Base-by-base conservation (phyloP, 2,888 invertebrate genomes). In the Andrena minutula region DNA sequence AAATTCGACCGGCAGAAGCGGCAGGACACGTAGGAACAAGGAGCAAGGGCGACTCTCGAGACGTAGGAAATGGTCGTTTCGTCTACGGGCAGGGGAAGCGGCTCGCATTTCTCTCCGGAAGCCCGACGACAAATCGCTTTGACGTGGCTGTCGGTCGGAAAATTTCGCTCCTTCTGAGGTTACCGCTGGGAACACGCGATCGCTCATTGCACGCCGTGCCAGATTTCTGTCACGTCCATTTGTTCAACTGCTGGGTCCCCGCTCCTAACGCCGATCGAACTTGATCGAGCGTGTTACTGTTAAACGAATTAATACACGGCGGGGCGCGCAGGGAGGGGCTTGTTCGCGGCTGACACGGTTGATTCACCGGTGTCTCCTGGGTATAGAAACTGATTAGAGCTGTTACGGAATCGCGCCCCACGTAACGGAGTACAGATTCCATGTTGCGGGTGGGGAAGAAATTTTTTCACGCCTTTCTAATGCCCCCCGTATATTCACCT, bases 141-240 rank as follows among this genome's bases (percentile, higher is more conserved):
- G 88, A 91, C 92, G 91, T 91, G 91, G 90, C 90, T 90, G 91
- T 88, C 90, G 89, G 86, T 88, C 88, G 89, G 90, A 91, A 91
- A 92, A 91, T 91, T 89, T 90, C 84, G 81, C 86, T 83, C 75
- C 88, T 87, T 86, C 82, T 82, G 85, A 88, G 89, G 88, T 89
- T 89, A 83, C 89, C 85, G 70, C 35, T 65, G 83, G 82, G 80
- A 82, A 83, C 86, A 75, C 81, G 79, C 85, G 77, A 88, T 88
- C 87, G 73, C 75, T 89, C 88, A 87, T 87, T 89, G 82, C 84
- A 68, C 73, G 74, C 77, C 79, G 74, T 47, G 69, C 82, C 89
- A 87, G 89, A 89, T 88, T 89, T 79, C 88, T 79, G 83, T 89
- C 85, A 74, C 69, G 68, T 82, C 78, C 83, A 89, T 88, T 87